A percentile compares a stretch with the other conserved stretches of the same genome.
Evolutionary conservation across 2,797 vertebrate genomes (phyloP).

Genomic region (Stomatorhinus walkeri): DNA sequence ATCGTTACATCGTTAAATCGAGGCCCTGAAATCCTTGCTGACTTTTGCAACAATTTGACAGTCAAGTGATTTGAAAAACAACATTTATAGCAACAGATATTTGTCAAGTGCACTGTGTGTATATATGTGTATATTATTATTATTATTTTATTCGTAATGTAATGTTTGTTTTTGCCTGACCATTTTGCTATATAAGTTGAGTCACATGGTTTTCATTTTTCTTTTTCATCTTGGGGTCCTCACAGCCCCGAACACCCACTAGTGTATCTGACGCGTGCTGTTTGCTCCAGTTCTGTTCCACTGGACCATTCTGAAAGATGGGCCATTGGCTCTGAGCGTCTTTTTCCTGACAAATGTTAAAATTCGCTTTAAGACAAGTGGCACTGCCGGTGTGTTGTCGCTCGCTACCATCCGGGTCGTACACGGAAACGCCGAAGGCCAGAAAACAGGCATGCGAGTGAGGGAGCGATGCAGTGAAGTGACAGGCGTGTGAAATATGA

Average conservation of each 20-base stretch:
- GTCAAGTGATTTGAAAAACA: background rate
- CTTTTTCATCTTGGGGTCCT: background rate
- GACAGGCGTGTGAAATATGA: background rate
- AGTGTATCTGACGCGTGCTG: background rate
- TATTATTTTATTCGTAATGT: background rate
- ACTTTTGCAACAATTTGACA: background rate
- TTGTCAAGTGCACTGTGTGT: background rate
- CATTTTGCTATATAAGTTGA: background rate
- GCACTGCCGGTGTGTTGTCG: background rate
- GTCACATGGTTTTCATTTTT: background rate
- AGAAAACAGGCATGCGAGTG: background rate
- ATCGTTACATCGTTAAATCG: background rate
- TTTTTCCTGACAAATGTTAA: slow-evolving; percentile 3
- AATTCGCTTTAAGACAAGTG: background rate
- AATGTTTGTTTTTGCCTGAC: background rate
- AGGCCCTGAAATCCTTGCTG: background rate
- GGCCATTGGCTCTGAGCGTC: background rate
- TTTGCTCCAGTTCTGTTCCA: background rate
- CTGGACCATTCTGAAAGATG: background rate
- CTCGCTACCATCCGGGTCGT: background rate
- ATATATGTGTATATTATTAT: background rate
- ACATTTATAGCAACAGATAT: background rate
- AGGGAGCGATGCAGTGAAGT: background rate
- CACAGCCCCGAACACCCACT: background rate
- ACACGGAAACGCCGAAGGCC: background rate